These are phyloP conservation scores for Carassius gibelio DNA, from an alignment of 2,113 vertebrate species.

Conservation along the genomic window DNA sequence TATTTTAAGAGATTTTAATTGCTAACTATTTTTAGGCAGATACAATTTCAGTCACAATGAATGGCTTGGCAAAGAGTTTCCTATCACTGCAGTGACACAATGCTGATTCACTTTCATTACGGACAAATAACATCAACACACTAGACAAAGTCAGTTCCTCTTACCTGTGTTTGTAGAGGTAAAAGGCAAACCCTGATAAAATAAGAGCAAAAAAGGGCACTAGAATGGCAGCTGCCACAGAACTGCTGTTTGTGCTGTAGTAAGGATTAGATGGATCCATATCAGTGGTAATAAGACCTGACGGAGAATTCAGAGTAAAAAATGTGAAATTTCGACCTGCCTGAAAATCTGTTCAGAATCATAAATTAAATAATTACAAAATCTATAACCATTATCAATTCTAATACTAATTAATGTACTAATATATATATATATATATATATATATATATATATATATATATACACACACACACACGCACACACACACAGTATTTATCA, in stretches of 20 bases:
- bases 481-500: no score
- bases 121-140: constrained; percentile 22
- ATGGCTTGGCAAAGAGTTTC: constrained; percentile 62
- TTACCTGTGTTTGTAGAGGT: constrained; percentile 99
- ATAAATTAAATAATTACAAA: no score
- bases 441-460: no score
- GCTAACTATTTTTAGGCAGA: not conserved
- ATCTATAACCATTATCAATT: no score
- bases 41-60: constrained; percentile 18
- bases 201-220: constrained; percentile 98
- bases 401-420: no score
- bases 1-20: not conserved
- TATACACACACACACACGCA: not conserved
- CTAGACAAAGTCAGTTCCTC: constrained; percentile 7
- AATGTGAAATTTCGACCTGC: not conserved
- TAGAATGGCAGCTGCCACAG: constrained; percentile 95
- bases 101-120: constrained; percentile 43
- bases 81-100: constrained; percentile 54
- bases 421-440: no score
- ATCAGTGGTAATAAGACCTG: constrained; percentile 82
- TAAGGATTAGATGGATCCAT: constrained; percentile 83
- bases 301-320: not conserved
- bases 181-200: constrained; percentile 98
- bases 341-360: not conserved
- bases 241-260: constrained; percentile 93